Evolutionary conservation across 2,888 invertebrate species (phyloP).

Genomic region (Helicoverpa assulta): DNA sequence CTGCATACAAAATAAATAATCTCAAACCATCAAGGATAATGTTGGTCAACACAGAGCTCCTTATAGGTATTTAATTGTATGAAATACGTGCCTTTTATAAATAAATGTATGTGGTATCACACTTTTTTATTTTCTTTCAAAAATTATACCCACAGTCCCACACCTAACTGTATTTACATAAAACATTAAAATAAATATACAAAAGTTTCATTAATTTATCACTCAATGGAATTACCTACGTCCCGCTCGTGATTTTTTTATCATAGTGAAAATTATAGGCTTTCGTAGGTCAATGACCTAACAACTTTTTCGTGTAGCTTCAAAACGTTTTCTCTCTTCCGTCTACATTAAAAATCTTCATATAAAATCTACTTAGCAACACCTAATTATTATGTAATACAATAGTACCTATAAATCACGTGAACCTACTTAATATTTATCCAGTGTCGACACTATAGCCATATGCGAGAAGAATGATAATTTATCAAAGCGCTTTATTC

Average conservation of each 20-base stretch:
- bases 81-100: background rate
- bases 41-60: background rate
- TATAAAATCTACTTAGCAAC: background rate
- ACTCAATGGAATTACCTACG: too few species aligned
- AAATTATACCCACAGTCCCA: background rate
- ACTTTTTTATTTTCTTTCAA: background rate
- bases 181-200: too few species aligned
- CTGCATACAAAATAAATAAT: conserved; percentile 8
- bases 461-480: background rate
- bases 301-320: too few species aligned
- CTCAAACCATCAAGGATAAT: background rate
- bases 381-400: background rate
- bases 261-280: too few species aligned
- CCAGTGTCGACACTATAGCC: background rate
- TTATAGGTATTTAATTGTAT: background rate
- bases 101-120: background rate
- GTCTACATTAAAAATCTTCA: too few species aligned
- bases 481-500: background rate
- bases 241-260: too few species aligned
- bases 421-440: background rate
- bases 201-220: too few species aligned
- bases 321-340: too few species aligned
- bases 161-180: background rate
- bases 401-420: too few species aligned
- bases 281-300: too few species aligned